A percentile compares a stretch with the other conserved stretches of the same genome.
Conservation (phyloP, 2,113 vertebrate genomes). For the Choloepus hoffmanni region DNA sequence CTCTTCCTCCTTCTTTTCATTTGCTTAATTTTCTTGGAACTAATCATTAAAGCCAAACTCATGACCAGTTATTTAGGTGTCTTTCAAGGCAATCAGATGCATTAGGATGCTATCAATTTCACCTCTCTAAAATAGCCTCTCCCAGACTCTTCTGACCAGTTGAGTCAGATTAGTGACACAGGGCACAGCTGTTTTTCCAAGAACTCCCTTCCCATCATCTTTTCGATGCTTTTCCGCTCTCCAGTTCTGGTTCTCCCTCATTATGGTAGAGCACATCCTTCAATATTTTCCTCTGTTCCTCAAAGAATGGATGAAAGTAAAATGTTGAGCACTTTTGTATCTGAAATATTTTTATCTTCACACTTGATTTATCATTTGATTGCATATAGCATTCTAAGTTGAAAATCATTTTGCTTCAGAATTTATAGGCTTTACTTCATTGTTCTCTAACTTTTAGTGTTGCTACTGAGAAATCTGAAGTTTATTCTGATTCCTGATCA, state of each 20-base stretch:
- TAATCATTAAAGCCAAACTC: not conserved
- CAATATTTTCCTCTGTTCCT: not conserved
- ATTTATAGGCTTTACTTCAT: not conserved
- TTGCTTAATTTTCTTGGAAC: not conserved
- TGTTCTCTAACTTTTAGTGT: not conserved
- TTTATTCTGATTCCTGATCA: not conserved
- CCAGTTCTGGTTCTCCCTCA: not conserved
- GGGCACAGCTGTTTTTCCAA: not conserved
- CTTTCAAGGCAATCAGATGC: not conserved
- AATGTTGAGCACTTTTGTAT: not conserved
- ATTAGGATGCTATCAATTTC: not conserved
- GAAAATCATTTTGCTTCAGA: not conserved
- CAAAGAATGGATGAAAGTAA: not conserved
- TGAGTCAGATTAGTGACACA: not conserved
- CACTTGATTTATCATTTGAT: not conserved
- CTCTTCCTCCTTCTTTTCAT: not conserved
- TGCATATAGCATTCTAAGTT: not conserved
- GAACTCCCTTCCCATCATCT: not conserved
- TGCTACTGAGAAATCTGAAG: not conserved
- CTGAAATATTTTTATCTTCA: not conserved
- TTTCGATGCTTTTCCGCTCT: not conserved
- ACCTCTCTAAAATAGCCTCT: not conserved
- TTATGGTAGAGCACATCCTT: not conserved
- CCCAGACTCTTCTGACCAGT: no score
- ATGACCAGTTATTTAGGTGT: not conserved